Base-by-base conservation (phyloP, 2,113 vertebrate species). In the Hassar affinis region DNA sequence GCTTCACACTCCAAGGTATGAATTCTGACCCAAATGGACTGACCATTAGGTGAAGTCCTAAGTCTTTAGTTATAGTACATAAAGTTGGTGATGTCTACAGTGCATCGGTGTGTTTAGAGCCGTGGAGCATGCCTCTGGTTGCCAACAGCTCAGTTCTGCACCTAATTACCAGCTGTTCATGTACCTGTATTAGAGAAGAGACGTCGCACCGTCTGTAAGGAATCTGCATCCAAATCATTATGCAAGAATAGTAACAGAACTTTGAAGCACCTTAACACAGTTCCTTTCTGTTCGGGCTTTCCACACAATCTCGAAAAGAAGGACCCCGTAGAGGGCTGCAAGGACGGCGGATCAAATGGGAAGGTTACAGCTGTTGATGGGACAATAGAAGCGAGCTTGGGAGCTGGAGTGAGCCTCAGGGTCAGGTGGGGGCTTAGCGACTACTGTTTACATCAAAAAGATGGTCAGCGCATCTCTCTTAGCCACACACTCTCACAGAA, bases 401-500 rank as follows among this genome's bases (percentile, higher is more conserved):
- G 54, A 76, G 72, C 84, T 85, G 88, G 89, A 88, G 88, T 22
- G 68, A 54, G 54, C 75, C 51, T 51, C 35, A 30, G 85, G 86
- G 79, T 87, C 78, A 86, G 85, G 62, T 74, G 78, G 81, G 69
- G 79, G 71, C 75, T 64, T 84, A 84, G 87, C 84, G 84, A 82
- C 83, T 82, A 79, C 80, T 88, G 83, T 88, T 91, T 86, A 92
- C 92, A 93, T 93, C 91, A 93, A 92, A 85, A 92, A 92, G 91
- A 90, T 89, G 61, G 61, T 86, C 90, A 83, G 85, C 85, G 17
- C 88, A 76, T 86, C 85, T 81, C 84, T 79, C 38, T 79, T 47
- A 62, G 38, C 71, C 84, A 69, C 83, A 80, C 68, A 56, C 84
- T 69, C 80, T 76, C 68, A 35, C 81, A 47, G 76, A 64, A 25